These are phyloP conservation scores for Urocyon cinereoargenteus DNA, from an alignment of 2,797 vertebrate genomes.

Conservation along the genomic window DNA sequence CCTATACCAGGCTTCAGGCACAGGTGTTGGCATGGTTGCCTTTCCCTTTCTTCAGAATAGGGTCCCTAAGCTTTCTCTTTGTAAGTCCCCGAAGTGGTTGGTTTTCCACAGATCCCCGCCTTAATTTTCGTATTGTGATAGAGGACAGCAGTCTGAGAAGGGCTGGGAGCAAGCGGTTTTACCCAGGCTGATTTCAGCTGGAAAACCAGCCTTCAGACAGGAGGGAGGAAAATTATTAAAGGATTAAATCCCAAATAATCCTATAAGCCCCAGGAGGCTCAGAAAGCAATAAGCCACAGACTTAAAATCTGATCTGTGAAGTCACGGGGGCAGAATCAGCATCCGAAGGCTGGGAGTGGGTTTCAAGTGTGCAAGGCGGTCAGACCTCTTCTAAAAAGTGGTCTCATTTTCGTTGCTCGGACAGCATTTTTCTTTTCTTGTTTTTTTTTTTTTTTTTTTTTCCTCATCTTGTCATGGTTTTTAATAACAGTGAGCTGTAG, in stretches of 20 bases:
- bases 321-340: constrained; percentile 20
- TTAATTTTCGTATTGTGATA: neutral
- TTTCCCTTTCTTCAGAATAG: neutral
- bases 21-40: neutral
- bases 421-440: neutral
- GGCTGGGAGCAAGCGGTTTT: neutral
- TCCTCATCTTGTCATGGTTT: constrained; percentile 59
- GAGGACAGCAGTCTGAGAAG: neutral
- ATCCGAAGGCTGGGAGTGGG: constrained; percentile 19
- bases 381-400: constrained; percentile 60
- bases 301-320: constrained; percentile 62
- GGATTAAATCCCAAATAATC: constrained; percentile 81
- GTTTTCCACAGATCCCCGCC: neutral
- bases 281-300: constrained; percentile 73
- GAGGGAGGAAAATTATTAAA: constrained; percentile 83
- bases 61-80: neutral
- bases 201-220: constrained; percentile 71
- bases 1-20: neutral
- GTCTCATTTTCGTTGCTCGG: neutral
- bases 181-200: constrained; percentile 49
- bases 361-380: neutral
- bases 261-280: constrained; percentile 56
- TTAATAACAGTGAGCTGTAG: constrained; percentile 62
- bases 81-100: neutral
- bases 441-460: neutral